Evolutionary conservation across 2,888 invertebrate genomes (phyloP).

Genomic region (Leucania comma): DNA sequence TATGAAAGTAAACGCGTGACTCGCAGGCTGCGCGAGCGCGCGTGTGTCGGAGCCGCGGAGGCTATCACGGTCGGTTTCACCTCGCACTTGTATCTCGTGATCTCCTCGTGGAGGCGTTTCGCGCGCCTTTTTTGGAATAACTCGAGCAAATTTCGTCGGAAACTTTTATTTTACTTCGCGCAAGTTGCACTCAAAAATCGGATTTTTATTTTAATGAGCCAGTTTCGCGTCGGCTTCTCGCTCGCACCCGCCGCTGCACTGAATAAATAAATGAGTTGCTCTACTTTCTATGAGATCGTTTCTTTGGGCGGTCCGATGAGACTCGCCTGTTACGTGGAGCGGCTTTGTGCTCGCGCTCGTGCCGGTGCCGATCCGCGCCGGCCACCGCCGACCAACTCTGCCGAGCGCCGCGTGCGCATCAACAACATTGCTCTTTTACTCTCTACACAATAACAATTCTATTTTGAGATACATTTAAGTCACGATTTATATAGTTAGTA

Average conservation of each 20-base stretch:
- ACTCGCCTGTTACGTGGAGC: slow-evolving; percentile 67
- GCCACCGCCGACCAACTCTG: slow-evolving; percentile 24
- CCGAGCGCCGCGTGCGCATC: slow-evolving; percentile 51
- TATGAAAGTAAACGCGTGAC: slow-evolving; percentile 76
- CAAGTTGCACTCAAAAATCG: slow-evolving; percentile 88
- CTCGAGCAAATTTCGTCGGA: slow-evolving; percentile 89
- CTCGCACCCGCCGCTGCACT: slow-evolving; percentile 86
- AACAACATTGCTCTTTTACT: slow-evolving; percentile 75
- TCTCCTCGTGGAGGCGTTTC: slow-evolving; percentile 85
- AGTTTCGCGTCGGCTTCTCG: slow-evolving; percentile 85
- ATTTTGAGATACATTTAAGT: slow-evolving; percentile 75
- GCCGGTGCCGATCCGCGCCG: slow-evolving; percentile 36
- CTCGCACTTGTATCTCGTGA: slow-evolving; percentile 84
- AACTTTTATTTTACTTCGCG: slow-evolving; percentile 88
- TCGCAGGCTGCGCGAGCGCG: slow-evolving; percentile 58
- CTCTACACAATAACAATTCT: slow-evolving; percentile 74
- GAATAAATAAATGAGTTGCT: slow-evolving; percentile 90
- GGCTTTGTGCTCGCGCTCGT: slow-evolving; percentile 61
- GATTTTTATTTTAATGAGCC: slow-evolving; percentile 90
- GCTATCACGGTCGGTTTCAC: slow-evolving; percentile 88
- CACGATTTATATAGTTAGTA: slow-evolving; percentile 73
- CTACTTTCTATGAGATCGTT: slow-evolving; percentile 91
- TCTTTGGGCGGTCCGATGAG: slow-evolving; percentile 85
- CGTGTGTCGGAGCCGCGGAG: slow-evolving; percentile 76
- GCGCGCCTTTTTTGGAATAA: slow-evolving; percentile 89